Base-by-base conservation (phyloP, 2,797 vertebrate genomes). In the Rhadinocentrus ornatus region DNA sequence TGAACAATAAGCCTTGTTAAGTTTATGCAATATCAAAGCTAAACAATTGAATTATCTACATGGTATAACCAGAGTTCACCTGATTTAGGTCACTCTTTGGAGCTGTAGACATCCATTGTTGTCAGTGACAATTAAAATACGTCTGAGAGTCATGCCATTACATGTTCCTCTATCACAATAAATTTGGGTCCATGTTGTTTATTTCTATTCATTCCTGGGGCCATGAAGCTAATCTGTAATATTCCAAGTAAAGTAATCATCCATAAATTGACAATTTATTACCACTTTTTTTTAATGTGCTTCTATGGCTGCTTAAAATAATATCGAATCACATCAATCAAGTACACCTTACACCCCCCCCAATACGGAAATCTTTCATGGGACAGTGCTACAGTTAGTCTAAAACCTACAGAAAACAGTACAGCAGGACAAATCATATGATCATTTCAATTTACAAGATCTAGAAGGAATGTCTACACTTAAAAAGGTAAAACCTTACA, bases 211-310 rank as follows among this genome's bases (percentile, higher is more conserved):
- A 52, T 27, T 60, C 57, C 35, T 56, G 48, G 1, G 4, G 27
- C 1, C 15, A 2, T 27, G 62, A 67, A 68, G 53, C 18, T 50
- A 32, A 22, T 52, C 0, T 58, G 16, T 60, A n/a, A 58, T 39
- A 58, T 41, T 66, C 27, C n/a, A 29, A 24, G 22, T 32, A 35
- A 61, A 60, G 44, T 37, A 67, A 29, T 66, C 50, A 5, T 15
- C 24, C 26, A 13, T 12, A 59, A 60, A 69, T 59, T 6, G 12
- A 27, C n/a, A 26, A 4, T 62, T 58, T 61, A 22, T 27, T 59
- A 4, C 37, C 35, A 16, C 53, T 11, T 52, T 52, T 22, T 22
- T 52, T 24, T 24, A 5, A 26, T 24, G 22, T 26, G 11, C 3
- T 26, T 53, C 18, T 4, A 53, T 24, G 3, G 5, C 12, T 26